Conservation (phyloP, 2,888 invertebrate genomes). For the Operophtera brumata region DNA sequence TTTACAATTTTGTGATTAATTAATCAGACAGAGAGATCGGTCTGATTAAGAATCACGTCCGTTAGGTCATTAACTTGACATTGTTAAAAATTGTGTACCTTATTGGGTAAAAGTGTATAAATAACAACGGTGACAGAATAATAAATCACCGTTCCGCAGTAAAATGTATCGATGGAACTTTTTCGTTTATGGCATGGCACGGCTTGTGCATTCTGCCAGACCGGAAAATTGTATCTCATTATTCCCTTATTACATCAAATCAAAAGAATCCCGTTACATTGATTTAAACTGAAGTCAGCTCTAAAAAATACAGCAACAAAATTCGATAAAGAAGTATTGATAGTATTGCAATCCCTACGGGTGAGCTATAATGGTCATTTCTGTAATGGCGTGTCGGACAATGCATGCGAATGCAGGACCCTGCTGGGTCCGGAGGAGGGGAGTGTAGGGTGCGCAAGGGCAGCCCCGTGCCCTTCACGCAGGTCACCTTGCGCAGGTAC, state of each 20-base stretch:
- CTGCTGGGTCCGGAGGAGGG: slow-evolving; percentile 43
- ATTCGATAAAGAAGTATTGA: slow-evolving; percentile 21
- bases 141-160: slow-evolving; percentile 22
- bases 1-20: slow-evolving; percentile 39
- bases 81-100: slow-evolving; percentile 34
- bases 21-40: slow-evolving; percentile 37
- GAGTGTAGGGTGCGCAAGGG: slow-evolving; percentile 62
- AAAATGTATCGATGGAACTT: slow-evolving; percentile 21
- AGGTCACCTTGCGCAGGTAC: slow-evolving; percentile 77
- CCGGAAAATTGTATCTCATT: slow-evolving; percentile 15
- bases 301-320: background rate
- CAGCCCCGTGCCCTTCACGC: slow-evolving; percentile 72
- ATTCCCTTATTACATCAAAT: slow-evolving; percentile 3
- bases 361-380: slow-evolving; percentile 59
- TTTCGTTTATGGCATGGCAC: slow-evolving; percentile 17
- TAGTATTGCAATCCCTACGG: slow-evolving; percentile 35
- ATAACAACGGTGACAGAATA: slow-evolving; percentile 22
- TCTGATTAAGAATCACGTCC: slow-evolving; percentile 37
- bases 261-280: background rate
- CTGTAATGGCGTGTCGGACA: slow-evolving; percentile 70
- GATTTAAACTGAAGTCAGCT: background rate
- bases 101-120: slow-evolving; percentile 30
- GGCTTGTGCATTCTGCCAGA: slow-evolving; percentile 12
- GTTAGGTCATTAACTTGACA: slow-evolving; percentile 30
- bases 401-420: slow-evolving; percentile 59